Evolutionary conservation across 2,888 invertebrate species (phyloP).

Genomic region (Actias luna): DNA sequence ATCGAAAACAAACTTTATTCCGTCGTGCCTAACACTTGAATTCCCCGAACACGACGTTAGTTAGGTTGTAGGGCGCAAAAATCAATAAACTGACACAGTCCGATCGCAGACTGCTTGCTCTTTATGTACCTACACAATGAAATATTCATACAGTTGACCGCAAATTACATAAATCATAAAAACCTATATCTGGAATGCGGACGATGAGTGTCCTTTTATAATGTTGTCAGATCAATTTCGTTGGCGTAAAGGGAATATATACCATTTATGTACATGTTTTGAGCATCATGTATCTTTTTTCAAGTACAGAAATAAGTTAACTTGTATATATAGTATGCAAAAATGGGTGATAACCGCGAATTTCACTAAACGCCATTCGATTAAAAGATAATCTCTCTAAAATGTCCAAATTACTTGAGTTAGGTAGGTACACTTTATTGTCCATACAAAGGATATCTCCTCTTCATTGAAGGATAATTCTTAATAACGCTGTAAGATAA

Average conservation of each 20-base stretch:
- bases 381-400: too few relatives aligned
- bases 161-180: conserved; percentile 12
- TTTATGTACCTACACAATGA: conserved; percentile 21
- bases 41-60: conserved; percentile 21
- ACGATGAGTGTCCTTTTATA: conserved; percentile 1
- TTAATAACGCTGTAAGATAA: too few relatives aligned
- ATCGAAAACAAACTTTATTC: conserved; percentile 27
- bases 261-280: too few relatives aligned
- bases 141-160: conserved; percentile 5
- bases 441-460: too few relatives aligned
- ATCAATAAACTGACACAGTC: conserved; percentile 42
- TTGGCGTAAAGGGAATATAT: not conserved
- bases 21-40: conserved; percentile 20
- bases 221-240: not conserved
- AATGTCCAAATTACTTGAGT: too few relatives aligned
- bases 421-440: too few relatives aligned
- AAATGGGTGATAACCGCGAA: too few relatives aligned
- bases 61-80: conserved; percentile 43
- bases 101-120: conserved; percentile 24
- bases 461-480: too few relatives aligned
- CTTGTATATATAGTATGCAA: too few relatives aligned
- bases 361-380: too few relatives aligned
- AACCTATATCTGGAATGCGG: conserved; percentile 3
- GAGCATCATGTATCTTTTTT: too few relatives aligned
- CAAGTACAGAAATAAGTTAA: too few relatives aligned